A percentile compares a stretch with the other conserved stretches of the same genome.
These are phyloP conservation scores for Lycocerus yunnanus DNA, from an alignment of 2,888 invertebrate genomes.

Conservation along the genomic window DNA sequence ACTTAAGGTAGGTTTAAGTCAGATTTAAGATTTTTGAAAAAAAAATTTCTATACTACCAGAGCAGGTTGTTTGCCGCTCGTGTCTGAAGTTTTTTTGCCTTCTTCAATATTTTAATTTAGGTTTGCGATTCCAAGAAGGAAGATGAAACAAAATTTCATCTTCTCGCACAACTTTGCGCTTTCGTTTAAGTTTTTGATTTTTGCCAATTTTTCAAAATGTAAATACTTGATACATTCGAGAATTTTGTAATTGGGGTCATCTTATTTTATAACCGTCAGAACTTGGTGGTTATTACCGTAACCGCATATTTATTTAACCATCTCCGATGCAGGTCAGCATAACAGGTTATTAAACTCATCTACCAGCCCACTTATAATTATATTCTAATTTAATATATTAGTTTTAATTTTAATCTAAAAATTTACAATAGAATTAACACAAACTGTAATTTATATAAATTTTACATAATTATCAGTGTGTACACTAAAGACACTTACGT, in stretches of 20 bases:
- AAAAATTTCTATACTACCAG: not conserved
- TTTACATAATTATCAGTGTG: not conserved
- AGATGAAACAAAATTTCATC: not conserved
- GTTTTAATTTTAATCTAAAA: not conserved
- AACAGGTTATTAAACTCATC: constrained; percentile 28
- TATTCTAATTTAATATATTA: constrained; percentile 4
- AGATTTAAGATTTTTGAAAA: not conserved
- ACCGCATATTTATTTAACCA: constrained; percentile 12
- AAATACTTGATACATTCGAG: not conserved
- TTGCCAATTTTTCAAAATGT: not conserved
- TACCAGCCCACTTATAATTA: constrained; percentile 13
- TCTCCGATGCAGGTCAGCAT: constrained; percentile 29
- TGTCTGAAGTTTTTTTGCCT: not conserved
- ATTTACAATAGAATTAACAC: not conserved
- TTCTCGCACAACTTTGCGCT: not conserved
- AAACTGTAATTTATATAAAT: not conserved
- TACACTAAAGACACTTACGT: not conserved
- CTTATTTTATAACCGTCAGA: constrained; percentile 4
- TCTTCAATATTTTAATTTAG: not conserved
- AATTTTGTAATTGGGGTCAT: constrained; percentile 1
- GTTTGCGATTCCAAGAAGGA: not conserved
- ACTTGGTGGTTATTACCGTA: constrained; percentile 7
- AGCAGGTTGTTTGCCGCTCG: not conserved
- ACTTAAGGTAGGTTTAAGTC: not conserved
- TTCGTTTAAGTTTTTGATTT: not conserved